These are phyloP conservation scores for Sebastes itinus DNA, from an alignment of 2,797 vertebrate species.

Conservation along the genomic window DNA sequence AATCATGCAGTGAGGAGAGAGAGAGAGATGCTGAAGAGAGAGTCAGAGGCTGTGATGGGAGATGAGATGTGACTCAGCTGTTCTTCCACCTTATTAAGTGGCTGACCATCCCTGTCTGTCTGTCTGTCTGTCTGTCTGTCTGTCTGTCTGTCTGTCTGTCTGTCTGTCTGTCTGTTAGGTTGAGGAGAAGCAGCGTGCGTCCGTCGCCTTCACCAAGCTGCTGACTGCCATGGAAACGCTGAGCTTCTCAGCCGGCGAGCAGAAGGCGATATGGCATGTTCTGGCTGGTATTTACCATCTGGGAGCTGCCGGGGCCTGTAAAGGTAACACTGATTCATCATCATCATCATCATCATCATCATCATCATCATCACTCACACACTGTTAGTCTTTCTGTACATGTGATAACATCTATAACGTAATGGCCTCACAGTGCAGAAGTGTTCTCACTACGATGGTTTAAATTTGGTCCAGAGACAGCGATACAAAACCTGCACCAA, in stretches of 20 bases:
- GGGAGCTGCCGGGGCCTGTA: constrained; percentile 90
- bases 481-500: not conserved
- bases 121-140: not conserved
- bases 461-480: not conserved
- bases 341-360: not conserved
- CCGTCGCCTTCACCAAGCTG: constrained; percentile 85
- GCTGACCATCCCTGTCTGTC: not conserved
- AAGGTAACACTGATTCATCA: constrained; percentile 81
- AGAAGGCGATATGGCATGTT: constrained; percentile 89
- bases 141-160: not conserved
- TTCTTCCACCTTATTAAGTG: constrained; percentile 2
- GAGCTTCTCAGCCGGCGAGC: constrained; percentile 85
- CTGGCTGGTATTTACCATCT: constrained; percentile 93
- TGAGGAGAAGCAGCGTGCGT: constrained; percentile 91
- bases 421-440: not conserved
- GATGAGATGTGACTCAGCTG: constrained; percentile 40
- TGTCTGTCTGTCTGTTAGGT: constrained; percentile 75
- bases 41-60: not conserved
- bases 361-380: constrained; percentile 1
- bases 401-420: no score
- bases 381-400: no score
- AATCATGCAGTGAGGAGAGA: not conserved
- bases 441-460: not conserved
- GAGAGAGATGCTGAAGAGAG: no score
- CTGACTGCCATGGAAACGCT: constrained; percentile 88